These are phyloP conservation scores for Xyrichtys novacula DNA, from an alignment of 2,797 vertebrate species.

Conservation along the genomic window DNA sequence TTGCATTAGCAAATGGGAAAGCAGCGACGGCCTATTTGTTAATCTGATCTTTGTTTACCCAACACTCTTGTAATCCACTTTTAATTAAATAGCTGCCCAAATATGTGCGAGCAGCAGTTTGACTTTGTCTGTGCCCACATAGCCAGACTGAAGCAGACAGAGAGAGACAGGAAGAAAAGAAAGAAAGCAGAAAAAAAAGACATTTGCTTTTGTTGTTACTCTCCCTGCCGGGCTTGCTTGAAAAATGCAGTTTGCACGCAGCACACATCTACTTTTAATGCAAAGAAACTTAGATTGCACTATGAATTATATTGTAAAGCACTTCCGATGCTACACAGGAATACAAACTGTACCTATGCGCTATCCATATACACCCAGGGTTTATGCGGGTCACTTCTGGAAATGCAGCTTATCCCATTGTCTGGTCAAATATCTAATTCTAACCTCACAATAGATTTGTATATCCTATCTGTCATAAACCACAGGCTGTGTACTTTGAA, in stretches of 20 bases:
- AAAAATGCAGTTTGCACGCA: constrained; percentile 33
- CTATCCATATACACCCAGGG: constrained; percentile 25
- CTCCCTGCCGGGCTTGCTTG: constrained; percentile 32
- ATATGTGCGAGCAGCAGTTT: constrained; percentile 96
- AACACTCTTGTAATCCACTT: constrained; percentile 96
- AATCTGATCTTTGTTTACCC: constrained; percentile 99
- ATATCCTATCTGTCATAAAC: constrained; percentile 80
- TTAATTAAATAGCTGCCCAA: constrained; percentile 98
- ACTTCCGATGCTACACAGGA: constrained; percentile 26
- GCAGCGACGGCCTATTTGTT: constrained; percentile 93
- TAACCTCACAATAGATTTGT: constrained; percentile 80
- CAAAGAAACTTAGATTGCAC: constrained; percentile 56
- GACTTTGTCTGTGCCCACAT: constrained; percentile 95
- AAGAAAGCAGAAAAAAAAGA: constrained; percentile 25
- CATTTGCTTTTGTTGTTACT: constrained; percentile 26
- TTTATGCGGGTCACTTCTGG: constrained; percentile 76
- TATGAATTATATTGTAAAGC: constrained; percentile 39
- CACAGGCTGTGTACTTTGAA: constrained; percentile 70
- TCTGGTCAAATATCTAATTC: constrained; percentile 84
- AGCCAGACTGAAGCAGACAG: constrained; percentile 84
- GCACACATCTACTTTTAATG: constrained; percentile 44
- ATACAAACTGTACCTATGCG: constrained; percentile 33
- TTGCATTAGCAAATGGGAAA: constrained; percentile 98
- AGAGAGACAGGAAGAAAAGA: constrained; percentile 11
- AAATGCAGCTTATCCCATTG: constrained; percentile 78